These are phyloP conservation scores for Mimachlamys varia DNA, from an alignment of 2,888 invertebrate genomes.

Conservation along the genomic window DNA sequence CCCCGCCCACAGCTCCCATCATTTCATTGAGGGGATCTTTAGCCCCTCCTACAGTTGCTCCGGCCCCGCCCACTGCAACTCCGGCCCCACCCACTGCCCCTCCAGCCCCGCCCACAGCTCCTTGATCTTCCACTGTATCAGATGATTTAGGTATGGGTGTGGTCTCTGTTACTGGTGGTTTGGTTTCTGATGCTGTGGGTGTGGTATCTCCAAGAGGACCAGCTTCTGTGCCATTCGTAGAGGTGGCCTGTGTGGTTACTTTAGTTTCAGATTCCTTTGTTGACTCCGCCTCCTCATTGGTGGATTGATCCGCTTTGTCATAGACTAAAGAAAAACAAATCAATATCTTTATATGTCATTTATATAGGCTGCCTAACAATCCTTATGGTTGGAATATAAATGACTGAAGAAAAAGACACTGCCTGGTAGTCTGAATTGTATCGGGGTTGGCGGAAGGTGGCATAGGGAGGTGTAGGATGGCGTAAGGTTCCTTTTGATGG, in stretches of 20 bases:
- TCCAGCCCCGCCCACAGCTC: background rate
- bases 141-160: background rate
- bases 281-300: background rate
- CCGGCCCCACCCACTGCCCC: background rate
- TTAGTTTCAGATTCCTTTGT: background rate
- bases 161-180: background rate
- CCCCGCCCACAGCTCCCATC: slow-evolving; percentile 53
- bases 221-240: background rate
- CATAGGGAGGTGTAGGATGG: no score
- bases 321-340: background rate
- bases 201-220: background rate
- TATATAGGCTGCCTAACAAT: no score
- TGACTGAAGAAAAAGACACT: no score
- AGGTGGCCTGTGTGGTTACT: background rate
- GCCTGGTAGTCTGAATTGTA: no score
- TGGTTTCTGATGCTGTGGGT: background rate
- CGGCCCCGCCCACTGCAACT: slow-evolving; percentile 37
- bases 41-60: background rate
- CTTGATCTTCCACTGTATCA: background rate
- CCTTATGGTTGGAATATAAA: no score
- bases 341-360: no score
- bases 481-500: no score
- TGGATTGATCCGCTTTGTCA: background rate
- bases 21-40: slow-evolving; percentile 43
- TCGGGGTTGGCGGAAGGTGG: no score